Evolutionary conservation across 2,113 vertebrate species (phyloP), one percentile per base, ranked within the genome.

Genomic region (Orthochromis indermauri): DNA sequence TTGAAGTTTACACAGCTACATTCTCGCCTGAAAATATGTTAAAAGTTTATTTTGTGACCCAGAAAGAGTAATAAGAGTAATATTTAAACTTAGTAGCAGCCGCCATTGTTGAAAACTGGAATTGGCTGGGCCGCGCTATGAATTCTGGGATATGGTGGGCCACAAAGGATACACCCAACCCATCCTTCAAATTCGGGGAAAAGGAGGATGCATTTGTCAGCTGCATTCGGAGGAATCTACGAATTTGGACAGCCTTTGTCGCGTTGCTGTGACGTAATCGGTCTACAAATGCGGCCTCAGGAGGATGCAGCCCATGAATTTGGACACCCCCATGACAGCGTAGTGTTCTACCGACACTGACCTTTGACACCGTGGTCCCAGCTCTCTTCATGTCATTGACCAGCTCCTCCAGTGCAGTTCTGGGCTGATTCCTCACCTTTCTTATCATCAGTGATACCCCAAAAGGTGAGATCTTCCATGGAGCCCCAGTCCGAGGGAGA

Each of bases 151-250:
- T 61, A 61, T 61, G 2, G 14, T 61, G 2, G 8, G 14, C 2
- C 57, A 17, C 14, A 6, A 17, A 17, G 3, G 14, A 31, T 1
- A 61, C 57, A 61, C 8, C 57, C 14, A 0, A 61, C 1, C 14
- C 57, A 61, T 59, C 26, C 14, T 31, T 61, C 57, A 61, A 17
- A 61, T 31, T 17, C 0, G 2, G 26, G 57, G 26, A 17, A 59
- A 59, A 59, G 57, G 57, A 59, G 57, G 57, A 59, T 1, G 26
- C 57, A 6, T 31, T 59, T 59, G 5, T 59, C 57, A 10, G 26
- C 14, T 31, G 57, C 26, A 59, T 31, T 59, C 1, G 0, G 26
- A 59, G 26, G 26, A 59, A 26, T 59, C 8, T 17, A 31, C 2
- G 2, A 59, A 59, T 59, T 59, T 31, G 26, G 13, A 31, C 26